These are phyloP conservation scores for Gallinago jamesoni DNA, from an alignment of 2,113 vertebrate genomes.

Conservation along the genomic window DNA sequence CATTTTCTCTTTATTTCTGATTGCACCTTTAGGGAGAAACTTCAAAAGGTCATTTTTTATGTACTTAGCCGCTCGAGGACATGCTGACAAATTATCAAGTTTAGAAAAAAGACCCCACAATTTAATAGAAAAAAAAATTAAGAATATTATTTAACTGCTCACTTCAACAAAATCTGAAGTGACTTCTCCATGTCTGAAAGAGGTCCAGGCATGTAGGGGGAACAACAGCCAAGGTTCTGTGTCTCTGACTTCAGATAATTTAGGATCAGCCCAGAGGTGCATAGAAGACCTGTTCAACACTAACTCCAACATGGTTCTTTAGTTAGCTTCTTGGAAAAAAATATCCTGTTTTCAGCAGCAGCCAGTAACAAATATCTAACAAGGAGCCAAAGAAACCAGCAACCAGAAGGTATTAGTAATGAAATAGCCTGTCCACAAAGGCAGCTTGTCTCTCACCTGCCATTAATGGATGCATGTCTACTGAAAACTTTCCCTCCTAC, in stretches of 20 bases:
- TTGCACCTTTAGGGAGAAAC: constrained; percentile 97
- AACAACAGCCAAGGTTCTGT: neutral
- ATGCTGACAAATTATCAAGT: constrained; percentile 68
- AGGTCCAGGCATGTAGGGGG: neutral
- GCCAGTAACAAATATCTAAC: neutral
- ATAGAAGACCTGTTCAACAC: neutral
- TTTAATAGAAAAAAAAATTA: neutral
- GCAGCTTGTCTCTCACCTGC: neutral
- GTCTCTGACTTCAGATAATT: neutral
- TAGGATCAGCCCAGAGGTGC: neutral
- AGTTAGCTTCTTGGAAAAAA: neutral
- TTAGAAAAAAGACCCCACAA: neutral
- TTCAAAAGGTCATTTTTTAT: constrained; percentile 87
- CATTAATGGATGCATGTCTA: neutral
- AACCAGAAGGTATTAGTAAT: neutral
- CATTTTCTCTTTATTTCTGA: constrained; percentile 99
- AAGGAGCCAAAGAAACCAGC: neutral
- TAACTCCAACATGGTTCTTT: neutral
- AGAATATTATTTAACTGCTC: neutral
- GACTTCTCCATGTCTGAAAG: neutral
- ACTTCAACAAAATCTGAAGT: neutral
- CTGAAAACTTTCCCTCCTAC: neutral
- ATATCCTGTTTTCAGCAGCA: neutral
- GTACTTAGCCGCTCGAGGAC: constrained; percentile 81
- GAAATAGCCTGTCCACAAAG: neutral